phyloP scores from a whole-genome alignment of 2,888 invertebrate species.

The Melangyna quadrimaculata region DNA sequence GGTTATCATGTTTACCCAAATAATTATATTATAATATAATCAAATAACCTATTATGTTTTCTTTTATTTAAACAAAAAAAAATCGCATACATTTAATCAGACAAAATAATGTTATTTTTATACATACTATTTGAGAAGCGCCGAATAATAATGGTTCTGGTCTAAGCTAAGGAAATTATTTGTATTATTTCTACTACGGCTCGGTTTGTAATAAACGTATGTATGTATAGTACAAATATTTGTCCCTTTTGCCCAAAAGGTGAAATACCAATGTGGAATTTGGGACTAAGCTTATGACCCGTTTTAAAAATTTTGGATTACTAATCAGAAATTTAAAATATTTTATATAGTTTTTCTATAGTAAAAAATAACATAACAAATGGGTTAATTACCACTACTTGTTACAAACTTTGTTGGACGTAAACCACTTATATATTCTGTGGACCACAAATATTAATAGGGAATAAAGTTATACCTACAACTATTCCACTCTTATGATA shows the following conservation, averaged over 20 bases:
- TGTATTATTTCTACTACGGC: too few species aligned
- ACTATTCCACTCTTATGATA: neutral
- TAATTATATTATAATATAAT: constrained; percentile 2
- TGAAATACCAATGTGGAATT: too few species aligned
- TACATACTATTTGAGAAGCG: neutral
- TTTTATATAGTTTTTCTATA: too few species aligned
- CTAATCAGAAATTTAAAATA: too few species aligned
- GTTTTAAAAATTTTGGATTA: too few species aligned
- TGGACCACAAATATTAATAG: neutral
- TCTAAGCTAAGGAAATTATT: too few species aligned
- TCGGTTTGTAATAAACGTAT: too few species aligned
- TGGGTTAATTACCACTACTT: neutral
- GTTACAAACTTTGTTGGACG: neutral
- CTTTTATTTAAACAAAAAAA: neutral
- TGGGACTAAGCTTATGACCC: too few species aligned
- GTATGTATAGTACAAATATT: too few species aligned
- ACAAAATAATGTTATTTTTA: neutral
- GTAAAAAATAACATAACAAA: neutral
- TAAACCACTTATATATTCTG: neutral
- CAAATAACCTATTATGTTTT: constrained; percentile 32
- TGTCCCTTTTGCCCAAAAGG: too few species aligned
- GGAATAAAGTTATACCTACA: neutral
- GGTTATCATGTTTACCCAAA: constrained; percentile 16
- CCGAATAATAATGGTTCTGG: neutral
- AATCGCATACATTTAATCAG: neutral